phyloP scores from a whole-genome alignment of 2,888 invertebrate species.

The Thymelicus sylvestris region DNA sequence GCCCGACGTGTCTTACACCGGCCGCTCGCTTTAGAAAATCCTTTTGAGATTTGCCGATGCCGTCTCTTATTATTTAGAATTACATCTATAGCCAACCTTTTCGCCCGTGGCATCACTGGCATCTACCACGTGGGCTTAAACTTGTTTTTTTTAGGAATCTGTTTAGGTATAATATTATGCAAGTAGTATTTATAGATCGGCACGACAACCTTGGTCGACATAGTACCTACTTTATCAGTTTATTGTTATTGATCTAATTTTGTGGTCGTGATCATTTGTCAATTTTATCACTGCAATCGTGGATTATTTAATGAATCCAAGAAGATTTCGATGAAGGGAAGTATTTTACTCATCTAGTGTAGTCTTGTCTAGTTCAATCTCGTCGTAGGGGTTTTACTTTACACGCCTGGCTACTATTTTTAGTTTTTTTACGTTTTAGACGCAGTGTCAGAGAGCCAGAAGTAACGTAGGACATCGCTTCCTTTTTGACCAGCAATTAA shows the following conservation, averaged over 20 bases:
- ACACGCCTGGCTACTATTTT: no score
- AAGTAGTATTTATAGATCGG: neutral
- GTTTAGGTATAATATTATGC: neutral
- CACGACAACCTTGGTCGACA: no score
- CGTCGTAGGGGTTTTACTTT: no score
- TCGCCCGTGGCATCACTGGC: slow-evolving; percentile 26
- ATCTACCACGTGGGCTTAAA: slow-evolving; percentile 30
- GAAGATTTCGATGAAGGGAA: no score
- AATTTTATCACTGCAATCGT: neutral
- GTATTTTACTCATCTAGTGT: no score
- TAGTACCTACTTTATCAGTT: neutral
- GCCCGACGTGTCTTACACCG: slow-evolving; percentile 52
- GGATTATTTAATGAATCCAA: no score
- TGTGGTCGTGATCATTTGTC: neutral
- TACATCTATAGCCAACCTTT: slow-evolving; percentile 32
- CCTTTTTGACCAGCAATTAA: no score
- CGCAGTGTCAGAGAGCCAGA: no score
- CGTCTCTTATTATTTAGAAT: slow-evolving; percentile 41
- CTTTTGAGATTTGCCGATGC: slow-evolving; percentile 75
- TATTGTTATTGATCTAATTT: neutral
- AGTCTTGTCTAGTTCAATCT: no score
- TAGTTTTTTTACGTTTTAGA: no score
- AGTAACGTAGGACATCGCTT: no score
- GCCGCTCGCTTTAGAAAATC: slow-evolving; percentile 57
- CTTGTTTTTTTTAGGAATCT: slow-evolving; percentile 31